Evolutionary conservation across 2,113 vertebrate species (phyloP), one percentile per base, ranked within the genome.

Genomic region (Rutilus rutilus): DNA sequence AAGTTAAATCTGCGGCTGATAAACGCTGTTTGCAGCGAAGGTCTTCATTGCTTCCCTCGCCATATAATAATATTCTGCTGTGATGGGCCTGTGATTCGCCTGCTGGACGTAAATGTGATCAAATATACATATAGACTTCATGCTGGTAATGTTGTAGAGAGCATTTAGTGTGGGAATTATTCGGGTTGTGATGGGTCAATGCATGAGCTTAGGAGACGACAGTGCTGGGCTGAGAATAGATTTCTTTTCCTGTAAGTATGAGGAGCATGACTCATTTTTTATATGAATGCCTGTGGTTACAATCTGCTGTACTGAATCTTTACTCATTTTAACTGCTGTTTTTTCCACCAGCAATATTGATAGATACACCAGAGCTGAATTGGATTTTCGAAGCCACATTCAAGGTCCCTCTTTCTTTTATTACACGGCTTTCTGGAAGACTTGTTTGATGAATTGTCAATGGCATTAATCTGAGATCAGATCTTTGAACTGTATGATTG

Each of bases 1-100:
- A 88, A 86, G 86, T 86, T 88, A 85, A 21, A 69, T n/a, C 47
- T 80, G 69, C 27, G 67, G 54, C 60, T 77, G 79, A 86, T 88
- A 84, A 81, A 36, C 69, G 36, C 36, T 5, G 36, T 82, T 73
- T 52, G 25, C 6, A 4, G 27, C 30, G 83, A 36, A 57, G 54
- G 75, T 79, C 82, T 85, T 39, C 76, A 65, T 86, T 39, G 23
- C 39, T 54, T 62, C 78, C 45, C n/a, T 57, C 3, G 1, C 12
- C 9, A 8, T 65, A 36, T 15, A n/a, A 65, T 52, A 54, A 69
- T 82, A 82, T 50, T 36, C 80, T 47, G 17, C 50, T 57, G 75
- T 57, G 75, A 27, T 81, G 65, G 65, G 15, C 78, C 50, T 57
- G 75, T 57, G 75, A 27, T 81, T 81, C 50, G 15, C 78, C 60